Evolutionary conservation across 2,888 invertebrate species (phyloP), one percentile per base, ranked within the genome.

Genomic region (Quadriops clusia): DNA sequence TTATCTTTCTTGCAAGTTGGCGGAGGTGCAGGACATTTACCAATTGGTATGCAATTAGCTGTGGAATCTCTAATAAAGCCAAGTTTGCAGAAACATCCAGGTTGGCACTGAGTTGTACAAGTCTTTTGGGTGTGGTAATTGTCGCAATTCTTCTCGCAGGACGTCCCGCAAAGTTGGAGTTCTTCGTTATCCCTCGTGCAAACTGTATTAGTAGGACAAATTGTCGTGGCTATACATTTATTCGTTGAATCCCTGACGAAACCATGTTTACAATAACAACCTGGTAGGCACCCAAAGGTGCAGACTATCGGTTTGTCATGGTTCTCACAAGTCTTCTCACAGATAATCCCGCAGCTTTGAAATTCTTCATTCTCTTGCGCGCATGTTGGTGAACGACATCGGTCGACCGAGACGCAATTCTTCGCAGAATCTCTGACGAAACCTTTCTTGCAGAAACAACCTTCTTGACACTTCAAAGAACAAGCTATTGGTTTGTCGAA

Each of bases 401-500:
- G n/a, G n/a, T n/a, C n/a, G n/a, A n/a, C n/a, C n/a, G n/a, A 29
- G 33, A 18, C 33, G 29, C 4, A 13, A 5, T 6, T 5, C 15
- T 12, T 23, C 28, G 5, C 5, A 12, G 18, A 38, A 24, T 33
- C 32, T 6, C 28, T 26, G 13, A 33, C 21, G 11, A 24, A 33
- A 14, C 33, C 36, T 3, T 12, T 4, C 5, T 24, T 24, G 16
- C n/a, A n/a, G n/a, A n/a, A n/a, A n/a, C n/a, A n/a, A n/a, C n/a
- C n/a, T n/a, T n/a, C n/a, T n/a, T n/a, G n/a, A n/a, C n/a, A n/a
- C n/a, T n/a, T n/a, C n/a, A n/a, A n/a, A n/a, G n/a, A n/a, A n/a
- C n/a, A n/a, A n/a, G n/a, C n/a, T n/a, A n/a, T n/a, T n/a, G n/a
- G n/a, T n/a, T n/a, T n/a, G n/a, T n/a, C n/a, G n/a, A n/a, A n/a